Evolutionary conservation across 2,888 invertebrate genomes (phyloP), one percentile per base, ranked within the genome.

Genomic region (Tholera decimalis): DNA sequence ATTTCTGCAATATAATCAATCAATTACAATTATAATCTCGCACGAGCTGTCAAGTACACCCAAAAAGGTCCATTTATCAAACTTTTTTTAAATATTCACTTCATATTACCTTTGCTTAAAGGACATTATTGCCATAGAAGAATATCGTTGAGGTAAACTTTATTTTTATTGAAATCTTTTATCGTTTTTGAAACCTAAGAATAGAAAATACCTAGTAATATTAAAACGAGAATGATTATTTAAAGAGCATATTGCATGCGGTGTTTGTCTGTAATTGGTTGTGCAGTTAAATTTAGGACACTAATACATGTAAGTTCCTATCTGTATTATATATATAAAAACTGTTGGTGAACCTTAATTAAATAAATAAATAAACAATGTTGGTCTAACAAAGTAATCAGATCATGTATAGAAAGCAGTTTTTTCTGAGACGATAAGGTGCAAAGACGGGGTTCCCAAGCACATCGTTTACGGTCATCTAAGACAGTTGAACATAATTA

Each of bases 401-500:
- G 72, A 79, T 78, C 20, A 30, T 35, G 26, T 56, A 54, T 73
- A 66, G 73, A 73, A 74, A 78, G 73, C 55, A 56, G 46, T 53
- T 60, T n/a, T 51, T 59, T 54, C 63, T 47, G n/a, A 73, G 70
- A 80, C 78, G 80, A 78, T 80, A 76, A 70, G 57, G 71, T 62
- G 63, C 62, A 73, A 79, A 74, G 62, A 51, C 56, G 8, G 35
- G 7, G 75, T 82, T 79, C 83, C 77, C 83, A 83, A 72, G 71
- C 60, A 47, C 64, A 77, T 75, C 77, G 62, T 28, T 63, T 53
- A 73, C 83, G 80, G 72, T 65, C 75, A 81, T 81, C 84, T 82
- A 71, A 85, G 85, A 84, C 86, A 73, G 77, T 73, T 74, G 67
- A 77, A 72, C 77, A 58, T 90, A 90, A 91, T 90, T 86, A 89